phyloP scores from a whole-genome alignment of 2,797 vertebrate species.

The Pteropus rufus region DNA sequence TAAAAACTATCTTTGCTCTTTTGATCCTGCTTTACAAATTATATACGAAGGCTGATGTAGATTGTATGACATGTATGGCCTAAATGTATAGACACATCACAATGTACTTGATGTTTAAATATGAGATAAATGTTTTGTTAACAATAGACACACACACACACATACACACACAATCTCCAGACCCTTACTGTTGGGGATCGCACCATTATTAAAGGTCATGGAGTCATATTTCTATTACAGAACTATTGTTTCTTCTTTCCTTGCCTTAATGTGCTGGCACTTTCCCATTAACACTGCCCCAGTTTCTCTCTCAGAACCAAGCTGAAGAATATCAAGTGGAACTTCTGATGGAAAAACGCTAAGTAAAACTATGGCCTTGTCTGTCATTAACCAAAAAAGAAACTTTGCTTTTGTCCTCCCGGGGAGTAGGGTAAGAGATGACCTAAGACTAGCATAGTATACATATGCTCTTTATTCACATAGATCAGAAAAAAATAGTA shows the following conservation, averaged over 20 bases:
- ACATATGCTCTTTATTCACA: not conserved
- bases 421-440: not conserved
- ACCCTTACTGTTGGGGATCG: not conserved
- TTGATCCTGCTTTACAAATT: not conserved
- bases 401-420: not conserved
- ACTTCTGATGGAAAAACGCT: constrained; percentile 31
- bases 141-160: not conserved
- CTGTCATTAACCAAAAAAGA: not conserved
- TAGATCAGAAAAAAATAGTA: not conserved
- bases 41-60: not conserved
- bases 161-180: not conserved
- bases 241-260: not conserved
- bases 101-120: not conserved
- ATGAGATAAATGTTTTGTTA: not conserved
- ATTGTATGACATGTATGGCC: not conserved
- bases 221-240: not conserved
- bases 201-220: not conserved
- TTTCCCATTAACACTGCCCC: not conserved
- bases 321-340: not conserved
- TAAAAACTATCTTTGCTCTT: not conserved
- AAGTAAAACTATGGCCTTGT: not conserved
- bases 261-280: not conserved
- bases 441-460: not conserved
- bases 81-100: not conserved
- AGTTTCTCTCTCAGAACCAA: not conserved